Conservation (phyloP, 2,797 vertebrate genomes). For the Sebastes matsubarae region DNA sequence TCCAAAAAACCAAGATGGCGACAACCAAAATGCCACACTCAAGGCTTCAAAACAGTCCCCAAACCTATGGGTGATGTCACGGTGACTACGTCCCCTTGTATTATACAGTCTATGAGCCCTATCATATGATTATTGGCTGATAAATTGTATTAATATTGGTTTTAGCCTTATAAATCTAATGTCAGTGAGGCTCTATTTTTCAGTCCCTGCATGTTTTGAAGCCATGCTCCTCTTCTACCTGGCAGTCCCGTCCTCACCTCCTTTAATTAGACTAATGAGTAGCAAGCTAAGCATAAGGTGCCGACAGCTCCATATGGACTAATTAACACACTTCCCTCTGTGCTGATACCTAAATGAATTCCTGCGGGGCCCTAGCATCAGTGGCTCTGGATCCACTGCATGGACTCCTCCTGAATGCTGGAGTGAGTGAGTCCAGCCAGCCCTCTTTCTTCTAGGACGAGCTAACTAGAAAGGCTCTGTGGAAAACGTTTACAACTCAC, state of each 20-base stretch:
- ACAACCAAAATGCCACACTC: no score
- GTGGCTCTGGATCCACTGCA: slow-evolving; percentile 6
- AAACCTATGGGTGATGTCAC: no score
- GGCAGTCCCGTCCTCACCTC: background rate
- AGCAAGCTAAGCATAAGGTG: background rate
- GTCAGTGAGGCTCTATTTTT: background rate
- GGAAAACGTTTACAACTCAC: background rate
- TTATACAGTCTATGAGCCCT: no score
- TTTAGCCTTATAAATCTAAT: background rate
- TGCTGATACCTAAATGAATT: slow-evolving; percentile 43
- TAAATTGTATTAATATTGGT: no score
- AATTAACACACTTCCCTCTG: slow-evolving; percentile 14
- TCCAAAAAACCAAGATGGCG: no score
- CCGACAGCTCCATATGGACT: slow-evolving; percentile 18
- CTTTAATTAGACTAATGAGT: slow-evolving; percentile 32
- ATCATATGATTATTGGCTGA: no score
- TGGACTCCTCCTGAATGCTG: background rate
- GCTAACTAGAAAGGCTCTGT: background rate
- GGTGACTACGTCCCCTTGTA: no score
- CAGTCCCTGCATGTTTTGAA: background rate
- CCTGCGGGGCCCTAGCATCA: slow-evolving; percentile 1
- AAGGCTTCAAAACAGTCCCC: no score
- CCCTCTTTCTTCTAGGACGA: background rate
- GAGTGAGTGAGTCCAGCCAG: background rate
- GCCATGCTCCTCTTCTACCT: background rate